A percentile compares a stretch with the other conserved stretches of the same genome.
Evolutionary conservation across 1,140 invertebrate genomes (phyloP).

Genomic region (Sinonovacula constricta): DNA sequence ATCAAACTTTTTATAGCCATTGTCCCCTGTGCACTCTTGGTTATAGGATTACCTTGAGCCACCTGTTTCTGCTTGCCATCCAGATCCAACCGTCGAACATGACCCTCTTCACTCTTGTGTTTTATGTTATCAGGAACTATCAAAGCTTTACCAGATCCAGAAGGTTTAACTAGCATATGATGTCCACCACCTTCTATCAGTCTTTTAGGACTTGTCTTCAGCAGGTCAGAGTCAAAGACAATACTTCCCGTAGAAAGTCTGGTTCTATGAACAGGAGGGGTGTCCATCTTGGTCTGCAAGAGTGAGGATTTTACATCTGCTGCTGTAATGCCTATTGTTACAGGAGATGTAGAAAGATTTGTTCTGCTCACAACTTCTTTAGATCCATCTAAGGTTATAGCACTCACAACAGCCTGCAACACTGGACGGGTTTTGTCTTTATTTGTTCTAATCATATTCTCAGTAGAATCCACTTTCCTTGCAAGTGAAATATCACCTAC

Average conservation of each 20-base stretch:
- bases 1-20: no score
- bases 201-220: slow-evolving; percentile 42
- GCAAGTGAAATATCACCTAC: no score
- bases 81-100: no score
- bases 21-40: no score
- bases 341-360: background rate
- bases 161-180: no score
- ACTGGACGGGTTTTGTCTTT: background rate
- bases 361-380: background rate
- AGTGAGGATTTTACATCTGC: background rate
- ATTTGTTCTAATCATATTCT: background rate
- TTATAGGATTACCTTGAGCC: no score
- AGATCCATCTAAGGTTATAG: background rate
- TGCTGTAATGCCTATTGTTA: background rate
- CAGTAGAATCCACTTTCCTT: no score
- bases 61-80: no score
- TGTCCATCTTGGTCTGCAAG: background rate
- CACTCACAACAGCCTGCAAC: background rate
- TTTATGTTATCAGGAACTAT: no score
- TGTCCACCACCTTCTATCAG: no score
- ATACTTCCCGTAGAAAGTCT: slow-evolving; percentile 36
- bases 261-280: slow-evolving; percentile 13
- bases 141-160: no score
- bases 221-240: slow-evolving; percentile 34
- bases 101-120: no score